Evolutionary conservation across 2,797 vertebrate species (phyloP).

Genomic region (Schizopygopsis pylzovi): DNA sequence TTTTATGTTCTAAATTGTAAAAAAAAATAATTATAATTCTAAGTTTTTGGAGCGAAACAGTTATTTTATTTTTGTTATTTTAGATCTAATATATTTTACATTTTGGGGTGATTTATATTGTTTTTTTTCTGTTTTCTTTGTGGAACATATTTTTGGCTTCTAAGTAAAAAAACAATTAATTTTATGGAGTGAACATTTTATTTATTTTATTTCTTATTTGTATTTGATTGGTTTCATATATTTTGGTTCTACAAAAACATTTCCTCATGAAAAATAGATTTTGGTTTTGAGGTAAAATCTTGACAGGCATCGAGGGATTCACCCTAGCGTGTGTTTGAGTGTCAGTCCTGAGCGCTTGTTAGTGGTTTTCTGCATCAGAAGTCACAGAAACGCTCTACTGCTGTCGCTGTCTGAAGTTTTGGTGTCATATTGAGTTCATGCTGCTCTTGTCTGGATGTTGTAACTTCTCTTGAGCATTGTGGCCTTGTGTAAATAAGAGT

Average conservation of each 20-base stretch:
- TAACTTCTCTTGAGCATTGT: neutral
- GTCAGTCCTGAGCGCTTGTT: slow-evolving; percentile 5
- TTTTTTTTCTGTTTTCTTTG: neutral
- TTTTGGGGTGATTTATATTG: neutral
- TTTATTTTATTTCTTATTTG: too few relatives aligned
- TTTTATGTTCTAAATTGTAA: neutral
- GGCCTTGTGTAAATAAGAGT: slow-evolving; percentile 6
- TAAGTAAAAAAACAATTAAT: neutral
- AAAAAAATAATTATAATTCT: too few relatives aligned
- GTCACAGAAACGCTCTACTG: neutral
- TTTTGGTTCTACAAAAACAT: neutral
- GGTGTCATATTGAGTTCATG: slow-evolving; percentile 3
- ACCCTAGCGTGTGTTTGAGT: neutral
- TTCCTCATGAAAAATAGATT: neutral
- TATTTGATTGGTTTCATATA: neutral
- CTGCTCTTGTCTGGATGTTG: slow-evolving; percentile 9
- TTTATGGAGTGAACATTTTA: neutral
- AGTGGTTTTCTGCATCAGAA: slow-evolving; percentile 14
- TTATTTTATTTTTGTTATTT: neutral
- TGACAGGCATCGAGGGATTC: neutral
- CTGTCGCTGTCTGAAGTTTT: slow-evolving; percentile 1
- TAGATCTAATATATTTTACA: neutral
- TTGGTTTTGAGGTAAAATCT: neutral
- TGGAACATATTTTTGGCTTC: neutral
- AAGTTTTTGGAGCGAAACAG: neutral